Base-by-base conservation (phyloP, 35 echinoderm and acorn worm species). In the Diadema setosum region DNA sequence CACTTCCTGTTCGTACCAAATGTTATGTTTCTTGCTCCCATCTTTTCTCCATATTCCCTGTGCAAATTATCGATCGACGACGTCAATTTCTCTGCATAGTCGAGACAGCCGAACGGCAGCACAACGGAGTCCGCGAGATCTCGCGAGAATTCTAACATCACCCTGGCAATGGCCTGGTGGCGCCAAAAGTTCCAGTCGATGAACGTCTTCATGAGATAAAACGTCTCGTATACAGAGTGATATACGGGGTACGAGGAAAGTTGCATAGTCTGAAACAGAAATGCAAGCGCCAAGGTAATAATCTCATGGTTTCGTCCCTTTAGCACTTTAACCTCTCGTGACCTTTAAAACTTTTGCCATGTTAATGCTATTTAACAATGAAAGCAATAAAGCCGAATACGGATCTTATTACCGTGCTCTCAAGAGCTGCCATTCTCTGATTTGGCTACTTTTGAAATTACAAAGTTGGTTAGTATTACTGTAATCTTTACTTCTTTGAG, bases 201-300 rank as follows among this genome's bases (percentile, higher is more conserved):
- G 61, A 93, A 90, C 6, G 50, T 83, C 36, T 86, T 87, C 74
- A 97, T 57, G 70, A 88, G 82, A 41, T 97, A 85, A 63, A 97
- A 97, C 4, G 87, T 97, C 56, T 97, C 95, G 41, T 97, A 97
- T 20, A 94, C 86, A 2, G 95, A 93, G 58, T 97, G 95, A 33
- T 97, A 97, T 2, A 97, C 83, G n/a, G 95, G 95, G 49, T 97
- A 93, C 42, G 83, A 90, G 3, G 95, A 91, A 29, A 97, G 46
- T 1, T 88, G 87, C 41, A 90, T 42, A 1, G 18, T 33, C 91
- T 97, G 80, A 59, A 18, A 29, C n/a, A 34, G 30, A 25, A 21
- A 67, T 3, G 31, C 18, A 69, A 70, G 0, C 30, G 57, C 8
- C 21, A 60, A 0, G 30, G 0, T 60, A 17, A 16, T n/a, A n/a